Base-by-base conservation (phyloP, 2,113 vertebrate genomes). In the Lonchura striata region DNA sequence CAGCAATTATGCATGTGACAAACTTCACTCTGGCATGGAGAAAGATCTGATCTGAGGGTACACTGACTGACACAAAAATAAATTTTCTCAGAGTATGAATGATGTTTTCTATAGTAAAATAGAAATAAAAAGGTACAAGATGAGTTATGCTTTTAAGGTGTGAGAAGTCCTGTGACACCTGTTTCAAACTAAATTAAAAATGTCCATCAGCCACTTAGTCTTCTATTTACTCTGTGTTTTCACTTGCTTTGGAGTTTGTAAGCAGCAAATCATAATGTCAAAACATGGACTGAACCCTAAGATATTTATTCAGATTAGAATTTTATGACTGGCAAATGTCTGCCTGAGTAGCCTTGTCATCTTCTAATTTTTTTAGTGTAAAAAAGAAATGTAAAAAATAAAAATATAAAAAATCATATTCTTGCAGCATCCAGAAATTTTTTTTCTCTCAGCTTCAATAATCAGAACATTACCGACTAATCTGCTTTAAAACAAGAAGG, bases 21-120 rank as follows among this genome's bases (percentile, higher is more conserved):
- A 69, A 25, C 12, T 60, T 75, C 31, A 60, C 10, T 31, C 24
- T 79, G 0, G 0, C 31, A 31, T 5, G 7, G 50, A 76, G 46
- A 42, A 87, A 76, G n/a, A 44, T 8, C 13, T 69, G 61, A 53
- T 5, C 28, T 63, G 15, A 63, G 28, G 2, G 41, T 64, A 47
- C 1, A 1, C 1, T 44, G 39, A 56, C 20, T 70, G 22, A 60
- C 22, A 52, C 21, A 56, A 83, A 78, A 35, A 2, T 28, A 64
- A 44, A 39, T 9, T 33, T 95, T 76, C 46, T 79, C 13, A 17
- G 31, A 69, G 3, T 14, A 77, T 30, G 31, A 87, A 50, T 33
- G 3, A 22, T 52, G 9, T 56, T 87, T 87, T 88, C 42, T 7
- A 3, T 5, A 22, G 11, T 18, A 59, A 87, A 91, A 57, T 3